Evolutionary conservation across 2,797 vertebrate species (phyloP).

Genomic region (Rhinichthys osculus): DNA sequence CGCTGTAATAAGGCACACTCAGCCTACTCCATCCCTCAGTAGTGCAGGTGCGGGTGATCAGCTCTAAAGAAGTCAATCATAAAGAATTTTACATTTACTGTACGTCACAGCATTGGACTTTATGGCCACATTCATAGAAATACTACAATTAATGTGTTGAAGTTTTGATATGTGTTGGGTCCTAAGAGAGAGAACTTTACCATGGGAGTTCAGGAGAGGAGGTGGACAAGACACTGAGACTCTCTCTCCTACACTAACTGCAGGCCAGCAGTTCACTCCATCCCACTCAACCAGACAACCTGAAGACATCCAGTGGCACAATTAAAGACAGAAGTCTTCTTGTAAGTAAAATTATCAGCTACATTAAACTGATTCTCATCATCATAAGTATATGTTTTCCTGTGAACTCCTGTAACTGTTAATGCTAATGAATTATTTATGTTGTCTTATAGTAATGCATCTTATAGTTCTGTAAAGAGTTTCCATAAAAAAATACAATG

Average conservation of each 20-base stretch:
- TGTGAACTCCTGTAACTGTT: background rate
- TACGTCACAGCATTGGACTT: background rate
- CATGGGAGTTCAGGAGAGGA: conserved; percentile 52
- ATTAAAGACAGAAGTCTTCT: background rate
- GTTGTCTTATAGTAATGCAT: background rate
- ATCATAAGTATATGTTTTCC: conserved; percentile 4
- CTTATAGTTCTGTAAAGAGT: background rate
- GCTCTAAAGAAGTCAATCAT: conserved; percentile 24
- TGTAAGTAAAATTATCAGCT: background rate
- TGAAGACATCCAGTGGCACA: conserved; percentile 43
- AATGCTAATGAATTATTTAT: background rate
- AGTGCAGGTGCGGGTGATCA: conserved; percentile 71
- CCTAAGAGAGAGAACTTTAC: background rate
- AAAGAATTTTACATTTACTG: background rate
- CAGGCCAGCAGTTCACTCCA: conserved; percentile 70
- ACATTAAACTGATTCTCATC: background rate
- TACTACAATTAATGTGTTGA: background rate
- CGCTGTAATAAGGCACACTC: conserved; percentile 66
- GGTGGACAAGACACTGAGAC: conserved; percentile 63
- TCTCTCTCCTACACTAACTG: conserved; percentile 54
- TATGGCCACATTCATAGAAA: background rate
- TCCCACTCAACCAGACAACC: conserved; percentile 74
- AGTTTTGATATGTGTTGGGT: background rate
- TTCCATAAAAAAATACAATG: background rate
- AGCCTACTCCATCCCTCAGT: conserved; percentile 68